Evolutionary conservation across 2,113 vertebrate genomes (phyloP).

Genomic region (Embiotoca jacksoni): DNA sequence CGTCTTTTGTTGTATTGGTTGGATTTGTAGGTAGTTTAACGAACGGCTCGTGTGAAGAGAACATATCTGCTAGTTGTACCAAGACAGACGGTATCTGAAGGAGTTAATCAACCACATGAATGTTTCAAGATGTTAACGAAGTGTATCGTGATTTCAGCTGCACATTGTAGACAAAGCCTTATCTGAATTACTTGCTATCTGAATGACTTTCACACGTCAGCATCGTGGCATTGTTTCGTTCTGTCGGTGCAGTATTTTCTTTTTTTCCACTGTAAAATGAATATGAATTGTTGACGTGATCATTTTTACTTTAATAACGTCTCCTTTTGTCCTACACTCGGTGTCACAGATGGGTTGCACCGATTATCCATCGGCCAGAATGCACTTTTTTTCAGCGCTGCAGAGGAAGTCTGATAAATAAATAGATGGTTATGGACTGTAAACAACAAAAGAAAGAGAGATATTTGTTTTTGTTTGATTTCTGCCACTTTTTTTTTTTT

Average conservation of each 20-base stretch:
- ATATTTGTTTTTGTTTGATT: conserved; percentile 10
- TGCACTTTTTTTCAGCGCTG: conserved; percentile 49
- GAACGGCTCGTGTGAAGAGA: conserved; percentile 27
- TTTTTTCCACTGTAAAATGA: conserved; percentile 44
- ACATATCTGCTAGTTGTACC: conserved; percentile 34
- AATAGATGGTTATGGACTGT: conserved; percentile 8
- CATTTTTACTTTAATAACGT: conserved; percentile 37
- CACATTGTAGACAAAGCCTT: conserved; percentile 75
- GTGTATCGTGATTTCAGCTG: conserved; percentile 62
- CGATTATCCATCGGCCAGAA: conserved; percentile 36
- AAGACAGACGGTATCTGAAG: conserved; percentile 15
- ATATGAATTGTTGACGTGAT: conserved; percentile 38
- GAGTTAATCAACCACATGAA: conserved; percentile 69
- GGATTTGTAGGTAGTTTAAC: conserved; percentile 29
- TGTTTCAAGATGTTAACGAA: conserved; percentile 62
- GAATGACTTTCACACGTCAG: conserved; percentile 47
- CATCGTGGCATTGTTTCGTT: conserved; percentile 50
- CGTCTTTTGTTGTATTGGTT: conserved; percentile 48
- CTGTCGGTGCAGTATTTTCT: conserved; percentile 51
- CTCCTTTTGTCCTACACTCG: conserved; percentile 21
- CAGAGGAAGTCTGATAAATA: conserved; percentile 37
- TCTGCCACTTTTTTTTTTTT: conserved; percentile 2
- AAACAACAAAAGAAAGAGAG: not conserved
- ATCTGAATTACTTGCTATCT: conserved; percentile 62
- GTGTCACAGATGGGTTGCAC: conserved; percentile 44